Evolutionary conservation across 2,888 invertebrate genomes (phyloP).

Genomic region (Nesidiocoris tenuis): DNA sequence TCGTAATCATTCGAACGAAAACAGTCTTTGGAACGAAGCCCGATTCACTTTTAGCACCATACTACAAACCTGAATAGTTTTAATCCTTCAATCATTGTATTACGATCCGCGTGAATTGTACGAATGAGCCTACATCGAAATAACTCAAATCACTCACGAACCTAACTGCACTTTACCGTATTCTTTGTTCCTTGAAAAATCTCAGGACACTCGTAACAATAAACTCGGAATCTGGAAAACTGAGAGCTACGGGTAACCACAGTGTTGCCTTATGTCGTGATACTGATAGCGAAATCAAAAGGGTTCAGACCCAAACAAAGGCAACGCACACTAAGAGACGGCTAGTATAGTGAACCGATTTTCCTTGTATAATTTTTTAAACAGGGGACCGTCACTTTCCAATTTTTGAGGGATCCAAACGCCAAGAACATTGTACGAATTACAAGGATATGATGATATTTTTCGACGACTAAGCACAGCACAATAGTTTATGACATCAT

Average conservation of each 20-base stretch:
- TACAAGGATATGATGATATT: too few species aligned
- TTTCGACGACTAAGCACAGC: too few species aligned
- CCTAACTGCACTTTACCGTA: too few species aligned
- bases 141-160: too few species aligned
- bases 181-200: not conserved
- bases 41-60: not conserved
- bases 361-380: too few species aligned
- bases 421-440: too few species aligned
- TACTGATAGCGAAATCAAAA: constrained; percentile 15
- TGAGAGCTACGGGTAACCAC: constrained; percentile 36
- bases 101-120: not conserved
- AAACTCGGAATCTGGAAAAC: constrained; percentile 33
- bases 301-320: not conserved
- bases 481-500: too few species aligned
- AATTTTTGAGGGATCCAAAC: too few species aligned
- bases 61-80: not conserved
- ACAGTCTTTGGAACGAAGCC: constrained; percentile 2
- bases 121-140: not conserved
- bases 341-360: not conserved
- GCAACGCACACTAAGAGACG: not conserved
- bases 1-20: not conserved
- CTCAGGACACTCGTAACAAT: constrained; percentile 5
- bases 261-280: constrained; percentile 34
- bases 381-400: too few species aligned
- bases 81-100: not conserved